Evolutionary conservation across 2,888 invertebrate species (phyloP).

Genomic region (Danaus chrysippus): DNA sequence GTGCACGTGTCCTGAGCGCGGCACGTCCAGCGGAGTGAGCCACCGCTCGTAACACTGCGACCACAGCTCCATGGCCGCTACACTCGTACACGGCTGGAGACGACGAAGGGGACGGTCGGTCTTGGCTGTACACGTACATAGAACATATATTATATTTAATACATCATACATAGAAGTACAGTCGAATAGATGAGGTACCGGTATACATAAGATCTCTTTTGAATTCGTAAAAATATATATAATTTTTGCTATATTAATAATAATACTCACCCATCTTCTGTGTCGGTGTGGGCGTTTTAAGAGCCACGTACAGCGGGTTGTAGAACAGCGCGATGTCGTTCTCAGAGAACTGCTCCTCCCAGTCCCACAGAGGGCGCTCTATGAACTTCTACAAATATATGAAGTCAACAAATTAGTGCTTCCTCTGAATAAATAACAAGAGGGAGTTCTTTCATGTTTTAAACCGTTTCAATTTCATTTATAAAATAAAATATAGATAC

Average conservation of each 20-base stretch:
- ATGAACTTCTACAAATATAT: constrained; percentile 69
- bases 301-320: constrained; percentile 85
- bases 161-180: neutral
- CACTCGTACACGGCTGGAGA: constrained; percentile 69
- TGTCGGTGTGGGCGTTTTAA: constrained; percentile 37
- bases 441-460: no score
- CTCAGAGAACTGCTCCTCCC: constrained; percentile 91
- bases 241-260: constrained; percentile 1
- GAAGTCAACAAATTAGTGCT: neutral
- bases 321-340: constrained; percentile 89
- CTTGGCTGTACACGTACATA: constrained; percentile 31
- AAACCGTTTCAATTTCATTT: no score
- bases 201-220: neutral
- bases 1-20: constrained; percentile 83
- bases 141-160: neutral
- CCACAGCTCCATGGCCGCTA: constrained; percentile 86
- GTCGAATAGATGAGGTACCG: neutral
- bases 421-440: no score
- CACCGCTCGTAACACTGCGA: constrained; percentile 94
- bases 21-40: constrained; percentile 89
- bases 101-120: constrained; percentile 21
- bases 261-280: constrained; percentile 55
- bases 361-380: constrained; percentile 92
- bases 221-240: constrained; percentile 11
- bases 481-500: no score